Evolutionary conservation across 2,888 invertebrate genomes (phyloP), one percentile per base, ranked within the genome.

Genomic region (Chloroclystis v-ata): DNA sequence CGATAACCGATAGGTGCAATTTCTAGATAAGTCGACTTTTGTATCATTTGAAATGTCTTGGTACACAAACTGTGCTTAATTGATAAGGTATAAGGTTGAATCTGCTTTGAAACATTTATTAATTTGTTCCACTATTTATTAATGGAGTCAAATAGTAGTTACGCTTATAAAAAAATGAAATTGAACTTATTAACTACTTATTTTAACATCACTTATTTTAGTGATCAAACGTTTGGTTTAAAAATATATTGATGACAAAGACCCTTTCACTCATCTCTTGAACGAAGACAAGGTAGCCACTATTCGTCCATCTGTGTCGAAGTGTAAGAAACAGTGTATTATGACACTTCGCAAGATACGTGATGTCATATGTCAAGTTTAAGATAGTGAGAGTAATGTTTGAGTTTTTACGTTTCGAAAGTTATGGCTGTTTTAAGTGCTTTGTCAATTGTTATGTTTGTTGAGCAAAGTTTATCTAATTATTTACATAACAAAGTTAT

Each of bases 331-430:
- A 77, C 65, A 59, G 66, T 75, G 75, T 75, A 70, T 61, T 73
- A 69, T 63, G 71, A 72, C 74, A 75, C 72, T 72, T 66, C 53
- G 61, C 54, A 42, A 49, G 77, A 75, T 77, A 75, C 54, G 41
- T 25, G 29, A 54, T 61, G 76, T 75, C 72, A 72, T 67, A 66
- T 63, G 75, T 69, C 74, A 65, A 57, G 47, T 53, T 20, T 56
- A 59, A 61, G 62, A 62, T 59, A 57, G 46, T 43, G 55, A 45
- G 38, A 40, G 48, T 43, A 25, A 42, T 55, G 52, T 53, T 53
- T 56, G 35, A 55, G 58, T 54, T 54, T 54, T 55, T 50, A 28
- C 20, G 28, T 40, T 47, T 41, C 24, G 42, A 46, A 47, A 44
- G 37, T 47, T 47, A 47, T 43, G 28, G 25, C 41, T 40, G 33